A percentile compares a stretch with the other conserved stretches of the same genome.
These are phyloP conservation scores for Laterallus jamaicensis DNA, from an alignment of 2,113 vertebrate species.

Conservation along the genomic window DNA sequence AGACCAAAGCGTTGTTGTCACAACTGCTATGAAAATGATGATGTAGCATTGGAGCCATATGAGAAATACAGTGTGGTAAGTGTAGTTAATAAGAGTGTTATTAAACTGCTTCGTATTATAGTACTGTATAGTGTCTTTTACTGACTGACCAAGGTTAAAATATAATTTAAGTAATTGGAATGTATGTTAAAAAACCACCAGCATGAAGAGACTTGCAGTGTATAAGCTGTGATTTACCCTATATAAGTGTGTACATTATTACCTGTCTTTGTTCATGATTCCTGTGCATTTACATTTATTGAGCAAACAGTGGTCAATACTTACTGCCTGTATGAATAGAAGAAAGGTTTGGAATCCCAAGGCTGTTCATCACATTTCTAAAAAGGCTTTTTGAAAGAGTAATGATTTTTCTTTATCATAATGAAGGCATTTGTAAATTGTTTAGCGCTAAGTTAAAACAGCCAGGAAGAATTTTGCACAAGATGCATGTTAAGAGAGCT, in stretches of 20 bases:
- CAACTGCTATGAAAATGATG: not conserved
- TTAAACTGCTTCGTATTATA: not conserved
- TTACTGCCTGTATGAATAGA: not conserved
- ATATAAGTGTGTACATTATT: not conserved
- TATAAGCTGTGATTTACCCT: not conserved
- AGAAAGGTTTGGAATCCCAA: not conserved
- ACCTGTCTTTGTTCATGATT: not conserved
- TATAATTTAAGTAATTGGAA: not conserved
- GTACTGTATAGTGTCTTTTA: not conserved
- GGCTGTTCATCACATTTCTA: not conserved
- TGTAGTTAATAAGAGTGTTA: not conserved
- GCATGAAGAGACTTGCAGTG: not conserved
- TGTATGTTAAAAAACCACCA: not conserved
- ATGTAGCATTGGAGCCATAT: not conserved
- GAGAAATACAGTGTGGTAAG: conserved; percentile 51
- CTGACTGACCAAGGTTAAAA: not conserved
- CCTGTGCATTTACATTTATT: not conserved
- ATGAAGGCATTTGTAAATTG: not conserved
- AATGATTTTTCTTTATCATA: not conserved
- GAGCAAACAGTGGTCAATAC: not conserved
- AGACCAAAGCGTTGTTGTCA: not conserved
- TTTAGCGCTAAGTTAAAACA: not conserved
- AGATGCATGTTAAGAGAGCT: not conserved
- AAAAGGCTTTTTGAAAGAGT: not conserved
- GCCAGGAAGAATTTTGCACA: not conserved